Base-by-base conservation (phyloP, 2,888 invertebrate species). In the Heliconius erato region DNA sequence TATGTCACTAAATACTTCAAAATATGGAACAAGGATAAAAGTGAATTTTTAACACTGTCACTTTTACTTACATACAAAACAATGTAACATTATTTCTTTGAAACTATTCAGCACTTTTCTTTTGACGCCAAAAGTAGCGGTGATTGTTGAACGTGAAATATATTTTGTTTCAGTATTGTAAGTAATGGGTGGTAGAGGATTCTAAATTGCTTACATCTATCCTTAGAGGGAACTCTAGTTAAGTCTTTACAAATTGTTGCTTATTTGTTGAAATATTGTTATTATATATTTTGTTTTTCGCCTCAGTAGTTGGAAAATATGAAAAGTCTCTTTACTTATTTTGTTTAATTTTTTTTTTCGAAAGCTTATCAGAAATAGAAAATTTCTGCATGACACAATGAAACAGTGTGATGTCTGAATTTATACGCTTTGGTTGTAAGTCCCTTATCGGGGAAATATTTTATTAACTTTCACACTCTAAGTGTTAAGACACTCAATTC, bases 91-190 rank as follows among this genome's bases (percentile, higher is more conserved):
- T 54, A 74, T n/a, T 19, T 23, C 16, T 59, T 59, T 32, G 49
- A 44, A 44, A 78, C 40, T 35, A 49, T 28, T 49, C 49, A 63
- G n/a, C 71, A 16, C 7, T 44, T n/a, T 72, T 32, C 28, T 59
- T 71, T 16, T 59, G 40, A n/a, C 16, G 12, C 5, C 3, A 35
- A 86, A 87, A 82, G 83, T 79, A 74, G 82, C 63, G 63, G 74
- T 81, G 81, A 85, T 79, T 84, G 74, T 63, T 79, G 63, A 82
- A 72, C 54, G 80, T 80, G 82, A 72, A 81, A 82, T 72, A 83
- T 82, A 80, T 82, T 84, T 82, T 80, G 80, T 82, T 82, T 82
- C 74, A 82, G 80, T 82, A 79, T 79, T 40, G 63, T 76, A 84
- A 84, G 23, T 82, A 82, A 84, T 84, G 78, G 80, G 74, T 54